phyloP scores from a whole-genome alignment of 2,888 invertebrate genomes.

The Embidobia sp. region DNA sequence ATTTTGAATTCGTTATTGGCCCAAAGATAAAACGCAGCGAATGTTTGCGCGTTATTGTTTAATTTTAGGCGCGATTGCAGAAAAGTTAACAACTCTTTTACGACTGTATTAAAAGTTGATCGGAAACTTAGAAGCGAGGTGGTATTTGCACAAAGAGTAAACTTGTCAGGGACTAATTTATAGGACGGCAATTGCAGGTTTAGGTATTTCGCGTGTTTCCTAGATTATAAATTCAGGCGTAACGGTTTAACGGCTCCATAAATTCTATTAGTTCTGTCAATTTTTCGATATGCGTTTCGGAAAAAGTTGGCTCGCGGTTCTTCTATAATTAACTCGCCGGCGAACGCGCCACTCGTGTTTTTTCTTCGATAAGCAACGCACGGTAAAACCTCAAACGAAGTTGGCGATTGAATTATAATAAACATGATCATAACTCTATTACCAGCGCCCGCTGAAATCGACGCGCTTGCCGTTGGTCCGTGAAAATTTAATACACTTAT shows the following conservation, averaged over 20 bases:
- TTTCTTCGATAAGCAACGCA: neutral
- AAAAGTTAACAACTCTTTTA: slow-evolving; percentile 28
- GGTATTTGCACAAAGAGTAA: slow-evolving; percentile 44
- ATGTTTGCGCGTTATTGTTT: neutral
- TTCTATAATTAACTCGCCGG: neutral
- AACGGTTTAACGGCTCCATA: slow-evolving; percentile 23
- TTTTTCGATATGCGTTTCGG: slow-evolving; percentile 7
- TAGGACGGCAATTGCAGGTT: slow-evolving; percentile 36
- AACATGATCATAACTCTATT: slow-evolving; percentile 21
- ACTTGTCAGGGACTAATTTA: slow-evolving; percentile 55
- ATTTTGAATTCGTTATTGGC: too few relatives aligned
- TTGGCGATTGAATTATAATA: slow-evolving; percentile 12
- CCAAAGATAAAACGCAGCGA: too few relatives aligned
- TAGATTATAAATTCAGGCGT: slow-evolving; percentile 40
- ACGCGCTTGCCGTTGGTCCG: neutral
- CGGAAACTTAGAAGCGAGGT: slow-evolving; percentile 25
- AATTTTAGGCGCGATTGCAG: slow-evolving; percentile 6
- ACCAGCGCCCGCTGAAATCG: slow-evolving; percentile 3
- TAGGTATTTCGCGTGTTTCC: slow-evolving; percentile 35
- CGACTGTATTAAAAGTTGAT: slow-evolving; percentile 29
- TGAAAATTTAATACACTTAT: slow-evolving; percentile 14
- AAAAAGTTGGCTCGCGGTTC: neutral
- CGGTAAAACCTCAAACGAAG: neutral
- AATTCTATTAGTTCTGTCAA: slow-evolving; percentile 38
- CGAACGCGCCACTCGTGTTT: neutral